A percentile compares a stretch with the other conserved stretches of the same genome.
Evolutionary conservation across 2,888 invertebrate genomes (phyloP).

Genomic region (Actias luna): DNA sequence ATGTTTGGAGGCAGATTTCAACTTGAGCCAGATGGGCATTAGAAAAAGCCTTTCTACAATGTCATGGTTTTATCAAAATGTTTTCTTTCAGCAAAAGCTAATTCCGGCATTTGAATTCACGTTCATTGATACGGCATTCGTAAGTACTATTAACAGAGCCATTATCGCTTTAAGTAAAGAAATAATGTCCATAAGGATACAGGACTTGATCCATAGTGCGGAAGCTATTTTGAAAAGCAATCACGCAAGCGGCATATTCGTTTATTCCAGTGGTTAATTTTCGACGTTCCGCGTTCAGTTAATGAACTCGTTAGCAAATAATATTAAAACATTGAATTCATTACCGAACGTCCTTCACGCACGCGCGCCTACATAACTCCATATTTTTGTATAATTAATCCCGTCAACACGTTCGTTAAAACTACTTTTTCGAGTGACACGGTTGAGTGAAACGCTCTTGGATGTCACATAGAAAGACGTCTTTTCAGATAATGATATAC

Average conservation of each 20-base stretch:
- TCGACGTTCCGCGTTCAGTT: neutral
- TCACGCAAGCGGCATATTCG: neutral
- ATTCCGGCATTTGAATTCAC: too few relatives aligned
- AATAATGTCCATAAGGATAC: too few relatives aligned
- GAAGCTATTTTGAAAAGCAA: too few relatives aligned
- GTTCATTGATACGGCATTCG: too few relatives aligned
- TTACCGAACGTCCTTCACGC: neutral
- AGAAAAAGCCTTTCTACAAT: too few relatives aligned
- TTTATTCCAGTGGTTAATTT: neutral
- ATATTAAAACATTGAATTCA: slow-evolving; percentile 3
- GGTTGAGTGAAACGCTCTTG: neutral
- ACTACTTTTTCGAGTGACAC: neutral
- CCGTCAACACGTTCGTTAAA: neutral
- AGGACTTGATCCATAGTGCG: too few relatives aligned
- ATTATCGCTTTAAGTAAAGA: too few relatives aligned
- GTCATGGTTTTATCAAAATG: too few relatives aligned
- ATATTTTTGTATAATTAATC: neutral
- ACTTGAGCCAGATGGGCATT: too few relatives aligned
- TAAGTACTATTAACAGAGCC: too few relatives aligned
- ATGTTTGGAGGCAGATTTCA: too few relatives aligned
- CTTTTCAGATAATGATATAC: neutral
- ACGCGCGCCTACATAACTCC: neutral
- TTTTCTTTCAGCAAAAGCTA: too few relatives aligned
- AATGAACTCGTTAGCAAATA: neutral
- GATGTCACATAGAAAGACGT: neutral